These are phyloP conservation scores for Opisthograptis luteolata DNA, from an alignment of 2,888 invertebrate species.

Conservation along the genomic window DNA sequence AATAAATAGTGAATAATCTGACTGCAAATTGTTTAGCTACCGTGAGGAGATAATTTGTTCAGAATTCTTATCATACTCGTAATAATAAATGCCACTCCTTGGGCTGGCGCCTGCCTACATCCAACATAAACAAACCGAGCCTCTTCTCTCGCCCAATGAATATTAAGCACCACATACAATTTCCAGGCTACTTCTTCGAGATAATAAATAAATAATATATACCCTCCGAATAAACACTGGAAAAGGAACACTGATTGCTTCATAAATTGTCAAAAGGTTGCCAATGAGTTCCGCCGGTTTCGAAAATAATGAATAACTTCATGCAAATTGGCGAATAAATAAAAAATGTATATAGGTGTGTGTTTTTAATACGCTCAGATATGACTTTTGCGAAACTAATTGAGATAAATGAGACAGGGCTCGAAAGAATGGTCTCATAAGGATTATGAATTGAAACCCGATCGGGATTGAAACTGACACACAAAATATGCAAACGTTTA, in stretches of 20 bases:
- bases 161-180: slow-evolving; percentile 79
- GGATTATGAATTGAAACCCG: slow-evolving; percentile 29
- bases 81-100: slow-evolving; percentile 50
- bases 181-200: slow-evolving; percentile 64
- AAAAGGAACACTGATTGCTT: slow-evolving; percentile 76
- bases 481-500: slow-evolving; percentile 21
- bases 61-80: slow-evolving; percentile 10
- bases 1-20: too few species aligned
- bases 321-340: slow-evolving; percentile 69
- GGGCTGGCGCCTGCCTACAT: slow-evolving; percentile 61
- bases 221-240: slow-evolving; percentile 67
- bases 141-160: slow-evolving; percentile 60
- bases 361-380: slow-evolving; percentile 49
- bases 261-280: slow-evolving; percentile 77
- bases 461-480: slow-evolving; percentile 18
- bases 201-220: slow-evolving; percentile 74
- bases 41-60: slow-evolving; percentile 1
- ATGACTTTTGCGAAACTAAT: slow-evolving; percentile 57
- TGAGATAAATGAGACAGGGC: slow-evolving; percentile 56
- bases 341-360: slow-evolving; percentile 44
- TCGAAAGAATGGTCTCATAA: slow-evolving; percentile 35
- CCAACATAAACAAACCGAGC: slow-evolving; percentile 73
- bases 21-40: not conserved
- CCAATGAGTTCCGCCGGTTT: slow-evolving; percentile 62
- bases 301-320: slow-evolving; percentile 65